Percentiles rank a stretch among this genome's conserved stretches.
phyloP scores from a whole-genome alignment of 2,113 vertebrate species.

The Pithys albifrons region DNA sequence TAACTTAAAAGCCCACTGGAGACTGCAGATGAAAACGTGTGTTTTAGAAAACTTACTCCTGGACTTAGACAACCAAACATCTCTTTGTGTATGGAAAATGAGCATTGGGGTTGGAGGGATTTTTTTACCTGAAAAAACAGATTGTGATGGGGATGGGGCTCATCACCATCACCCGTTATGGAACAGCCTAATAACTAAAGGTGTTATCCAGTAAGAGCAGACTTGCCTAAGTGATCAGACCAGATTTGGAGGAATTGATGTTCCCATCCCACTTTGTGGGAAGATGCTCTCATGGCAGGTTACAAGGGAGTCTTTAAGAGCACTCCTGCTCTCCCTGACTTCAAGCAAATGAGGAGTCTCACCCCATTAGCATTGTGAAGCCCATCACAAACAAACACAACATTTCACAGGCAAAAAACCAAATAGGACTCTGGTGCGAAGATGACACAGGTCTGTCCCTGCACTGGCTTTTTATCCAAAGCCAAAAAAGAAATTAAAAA shows the following conservation, averaged over 20 bases:
- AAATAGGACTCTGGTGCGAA: not conserved
- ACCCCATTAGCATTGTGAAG: not conserved
- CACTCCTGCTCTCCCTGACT: not conserved
- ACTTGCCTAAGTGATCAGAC: not conserved
- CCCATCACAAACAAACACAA: not conserved
- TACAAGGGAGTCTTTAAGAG: not conserved
- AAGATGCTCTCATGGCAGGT: not conserved
- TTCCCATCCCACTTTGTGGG: rapidly evolving
- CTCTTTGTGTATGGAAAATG: not conserved
- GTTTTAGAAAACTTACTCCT: not conserved
- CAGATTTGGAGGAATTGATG: not conserved
- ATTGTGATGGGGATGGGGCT: not conserved
- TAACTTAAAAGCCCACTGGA: not conserved
- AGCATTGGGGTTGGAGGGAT: not conserved
- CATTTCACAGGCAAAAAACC: not conserved
- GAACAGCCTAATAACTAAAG: not conserved
- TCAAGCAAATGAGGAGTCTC: not conserved
- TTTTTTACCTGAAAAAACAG: not conserved
- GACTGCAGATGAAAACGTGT: not conserved
- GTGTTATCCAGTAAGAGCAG: not conserved
- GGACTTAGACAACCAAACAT: not conserved
- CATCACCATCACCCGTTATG: not conserved
- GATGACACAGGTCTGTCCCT: not conserved
- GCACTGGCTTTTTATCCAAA: not conserved
- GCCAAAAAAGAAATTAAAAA: not conserved